phyloP scores from a whole-genome alignment of 2,797 vertebrate genomes.

The Potorous gilbertii region DNA sequence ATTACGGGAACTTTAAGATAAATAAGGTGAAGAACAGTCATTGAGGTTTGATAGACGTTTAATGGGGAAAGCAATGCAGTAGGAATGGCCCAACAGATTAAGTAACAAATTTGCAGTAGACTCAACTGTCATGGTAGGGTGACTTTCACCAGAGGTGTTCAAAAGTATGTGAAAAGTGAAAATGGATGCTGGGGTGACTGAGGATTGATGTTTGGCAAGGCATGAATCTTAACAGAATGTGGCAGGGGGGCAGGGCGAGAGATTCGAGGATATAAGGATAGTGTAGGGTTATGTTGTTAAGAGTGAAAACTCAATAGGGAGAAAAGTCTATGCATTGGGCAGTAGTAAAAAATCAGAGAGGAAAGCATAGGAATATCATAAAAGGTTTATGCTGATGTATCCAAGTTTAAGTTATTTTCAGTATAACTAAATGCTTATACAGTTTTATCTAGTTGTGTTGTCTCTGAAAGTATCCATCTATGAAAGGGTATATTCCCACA shows the following conservation, averaged over 20 bases:
- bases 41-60: not conserved
- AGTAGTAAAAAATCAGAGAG: not conserved
- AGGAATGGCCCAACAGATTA: not conserved
- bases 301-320: not conserved
- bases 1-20: not conserved
- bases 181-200: not conserved
- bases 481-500: not conserved
- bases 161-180: not conserved
- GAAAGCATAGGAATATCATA: not conserved
- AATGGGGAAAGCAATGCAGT: not conserved
- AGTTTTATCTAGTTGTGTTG: not conserved
- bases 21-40: not conserved
- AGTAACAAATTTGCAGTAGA: not conserved
- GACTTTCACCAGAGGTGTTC: not conserved
- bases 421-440: not conserved
- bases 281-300: not conserved
- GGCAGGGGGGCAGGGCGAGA: not conserved
- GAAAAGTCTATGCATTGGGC: not conserved
- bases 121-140: not conserved
- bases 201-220: not conserved
- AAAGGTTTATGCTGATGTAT: not conserved
- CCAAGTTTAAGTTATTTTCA: not conserved
- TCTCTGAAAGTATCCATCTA: not conserved
- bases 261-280: not conserved
- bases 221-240: not conserved